Evolutionary conservation across 2,113 vertebrate genomes (phyloP).

Genomic region (Menidia beryllina): DNA sequence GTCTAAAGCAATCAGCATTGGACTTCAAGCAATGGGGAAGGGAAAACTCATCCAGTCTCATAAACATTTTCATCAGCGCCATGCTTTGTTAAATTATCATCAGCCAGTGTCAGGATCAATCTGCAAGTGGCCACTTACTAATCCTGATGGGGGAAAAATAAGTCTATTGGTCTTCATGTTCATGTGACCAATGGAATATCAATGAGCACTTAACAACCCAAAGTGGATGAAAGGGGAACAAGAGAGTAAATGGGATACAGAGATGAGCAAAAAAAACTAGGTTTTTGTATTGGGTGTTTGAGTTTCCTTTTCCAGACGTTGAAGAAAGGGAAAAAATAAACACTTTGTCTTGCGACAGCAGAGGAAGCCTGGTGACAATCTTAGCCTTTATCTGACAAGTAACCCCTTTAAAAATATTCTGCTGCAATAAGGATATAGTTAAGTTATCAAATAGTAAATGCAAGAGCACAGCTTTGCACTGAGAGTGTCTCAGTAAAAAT

Average conservation of each 20-base stretch:
- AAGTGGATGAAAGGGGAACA: conserved; percentile 54
- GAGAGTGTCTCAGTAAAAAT: conserved; percentile 52
- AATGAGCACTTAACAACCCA: conserved; percentile 65
- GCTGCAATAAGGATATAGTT: conserved; percentile 67
- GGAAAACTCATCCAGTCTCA: conserved; percentile 57
- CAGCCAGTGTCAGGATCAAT: conserved; percentile 71
- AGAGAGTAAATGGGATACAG: conserved; percentile 54
- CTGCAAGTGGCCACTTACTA: conserved; percentile 60
- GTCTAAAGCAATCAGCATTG: conserved; percentile 69
- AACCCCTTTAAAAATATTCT: conserved; percentile 43
- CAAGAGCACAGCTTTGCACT: conserved; percentile 53
- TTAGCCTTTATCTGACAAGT: conserved; percentile 77
- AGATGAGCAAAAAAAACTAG: conserved; percentile 56
- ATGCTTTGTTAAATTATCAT: conserved; percentile 76
- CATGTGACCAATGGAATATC: conserved; percentile 71
- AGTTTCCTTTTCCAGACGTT: conserved; percentile 50
- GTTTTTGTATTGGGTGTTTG: conserved; percentile 46
- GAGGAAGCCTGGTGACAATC: conserved; percentile 73
- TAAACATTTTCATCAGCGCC: conserved; percentile 68
- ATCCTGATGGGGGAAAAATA: conserved; percentile 50
- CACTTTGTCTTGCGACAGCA: conserved; percentile 64
- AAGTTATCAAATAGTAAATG: conserved; percentile 77
- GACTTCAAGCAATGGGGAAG: conserved; percentile 34
- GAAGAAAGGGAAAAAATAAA: conserved; percentile 64
- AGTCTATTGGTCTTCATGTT: conserved; percentile 65